Base-by-base conservation (phyloP, 1,140 invertebrate species). In the Meloidogyne chitwoodi region DNA sequence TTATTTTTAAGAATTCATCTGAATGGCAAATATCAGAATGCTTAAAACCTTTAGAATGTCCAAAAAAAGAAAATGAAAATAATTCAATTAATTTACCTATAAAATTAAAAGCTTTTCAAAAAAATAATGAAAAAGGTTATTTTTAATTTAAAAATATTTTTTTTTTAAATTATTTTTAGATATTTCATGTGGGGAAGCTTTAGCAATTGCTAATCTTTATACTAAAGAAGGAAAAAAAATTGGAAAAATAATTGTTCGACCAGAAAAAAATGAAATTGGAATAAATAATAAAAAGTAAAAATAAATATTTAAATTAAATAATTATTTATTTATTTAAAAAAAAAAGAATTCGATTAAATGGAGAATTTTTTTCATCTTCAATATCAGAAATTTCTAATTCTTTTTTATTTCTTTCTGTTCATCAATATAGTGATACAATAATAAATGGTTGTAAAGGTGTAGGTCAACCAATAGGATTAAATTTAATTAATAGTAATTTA, bases 391-490 rank as follows among this genome's bases (percentile, higher is more conserved):
- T 44, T 48, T 48, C 14, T 34, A 2, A 29, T 62, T 31, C 44
- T 10, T n/a, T 29, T 26, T 56, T 72, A 62, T 26, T 56, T 48
- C 62, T 76, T 10, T 75, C 76, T 10, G 68, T 77, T 44, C 61
- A 77, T 66, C 76, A 64, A 41, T 77, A 77, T 63, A 77, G 76
- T 29, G 76, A 72, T 34, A 77, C 76, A 24, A 65, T 75, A 44
- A 76, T 64, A 14, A 67, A 77, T 34, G 73, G 74, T 5, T 76
- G 70, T 74, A 8, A 12, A 29, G 48, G n/a, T 22, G n/a, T 22
- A 26, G 75, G 75, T n/a, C 22, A 38, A 31, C 66, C 75, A 61
- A 38, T 76, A n/a, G 26, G n/a, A 34, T 34, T 76, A 44, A 64
- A 61, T 56, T 31, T 75, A 34, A 8, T 67, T 24, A 41, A n/a